Evolutionary conservation across 2,888 invertebrate species (phyloP).

Genomic region (Nebria brevicollis): DNA sequence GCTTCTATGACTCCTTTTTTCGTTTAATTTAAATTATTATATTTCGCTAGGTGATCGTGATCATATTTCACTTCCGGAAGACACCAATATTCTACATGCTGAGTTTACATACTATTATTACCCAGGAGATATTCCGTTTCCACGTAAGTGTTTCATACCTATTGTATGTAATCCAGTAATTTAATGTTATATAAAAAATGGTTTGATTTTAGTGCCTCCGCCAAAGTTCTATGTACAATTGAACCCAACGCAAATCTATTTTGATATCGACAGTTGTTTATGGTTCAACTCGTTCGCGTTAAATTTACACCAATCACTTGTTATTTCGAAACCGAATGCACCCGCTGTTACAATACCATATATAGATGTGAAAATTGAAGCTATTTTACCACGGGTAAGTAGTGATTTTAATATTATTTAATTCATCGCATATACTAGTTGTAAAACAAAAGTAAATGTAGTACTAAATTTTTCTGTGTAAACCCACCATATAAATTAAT

Average conservation of each 20-base stretch:
- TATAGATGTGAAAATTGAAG: constrained; percentile 89
- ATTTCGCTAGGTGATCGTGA: constrained; percentile 73
- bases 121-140: constrained; percentile 89
- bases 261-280: constrained; percentile 88
- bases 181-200: constrained; percentile 6
- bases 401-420: not conserved
- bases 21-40: not conserved
- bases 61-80: constrained; percentile 86
- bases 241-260: constrained; percentile 87
- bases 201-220: constrained; percentile 81
- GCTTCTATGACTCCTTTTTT: not conserved
- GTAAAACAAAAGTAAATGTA: too few species aligned
- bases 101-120: constrained; percentile 98
- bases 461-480: too few species aligned
- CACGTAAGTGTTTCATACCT: constrained; percentile 70
- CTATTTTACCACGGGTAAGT: constrained; percentile 90
- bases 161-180: constrained; percentile 38
- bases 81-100: constrained; percentile 92
- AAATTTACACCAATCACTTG: constrained; percentile 82
- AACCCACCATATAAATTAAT: too few species aligned
- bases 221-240: constrained; percentile 92
- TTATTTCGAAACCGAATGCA: constrained; percentile 63
- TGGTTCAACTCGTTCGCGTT: constrained; percentile 96
- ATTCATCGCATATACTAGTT: not conserved
- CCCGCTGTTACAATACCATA: constrained; percentile 67